These are phyloP conservation scores for Pitangus sulphuratus DNA, from an alignment of 2,797 vertebrate species.

Conservation along the genomic window DNA sequence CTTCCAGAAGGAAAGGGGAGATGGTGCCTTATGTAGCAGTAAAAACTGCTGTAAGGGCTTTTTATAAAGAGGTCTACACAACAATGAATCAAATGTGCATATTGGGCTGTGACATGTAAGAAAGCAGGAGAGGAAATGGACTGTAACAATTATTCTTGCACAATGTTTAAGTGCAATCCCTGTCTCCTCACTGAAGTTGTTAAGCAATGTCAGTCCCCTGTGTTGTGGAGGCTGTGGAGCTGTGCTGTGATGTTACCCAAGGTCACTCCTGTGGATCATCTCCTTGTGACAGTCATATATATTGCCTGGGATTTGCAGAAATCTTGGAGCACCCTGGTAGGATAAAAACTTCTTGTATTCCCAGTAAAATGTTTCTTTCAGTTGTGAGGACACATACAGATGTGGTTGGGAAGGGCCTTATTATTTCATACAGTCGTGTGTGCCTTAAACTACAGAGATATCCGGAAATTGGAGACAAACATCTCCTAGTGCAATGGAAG, in stretches of 20 bases:
- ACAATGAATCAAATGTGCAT: background rate
- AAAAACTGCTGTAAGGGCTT: background rate
- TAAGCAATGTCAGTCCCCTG: background rate
- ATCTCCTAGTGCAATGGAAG: background rate
- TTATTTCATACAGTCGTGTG: background rate
- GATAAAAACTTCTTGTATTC: background rate
- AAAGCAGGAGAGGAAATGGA: background rate
- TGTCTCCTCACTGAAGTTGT: background rate
- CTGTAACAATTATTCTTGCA: background rate
- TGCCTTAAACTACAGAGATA: background rate
- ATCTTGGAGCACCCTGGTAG: background rate
- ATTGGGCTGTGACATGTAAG: background rate
- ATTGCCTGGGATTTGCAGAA: background rate
- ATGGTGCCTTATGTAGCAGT: background rate
- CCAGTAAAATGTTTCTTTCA: background rate
- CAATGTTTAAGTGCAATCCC: background rate
- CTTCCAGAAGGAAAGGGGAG: background rate
- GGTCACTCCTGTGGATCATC: background rate
- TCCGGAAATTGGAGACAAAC: background rate
- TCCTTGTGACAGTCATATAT: background rate
- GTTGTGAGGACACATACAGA: background rate
- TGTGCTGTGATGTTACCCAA: background rate
- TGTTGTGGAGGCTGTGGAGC: background rate
- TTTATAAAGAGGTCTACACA: background rate
- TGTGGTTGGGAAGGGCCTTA: background rate